Conservation (phyloP, 2,113 vertebrate species). For the Odocoileus virginianus region DNA sequence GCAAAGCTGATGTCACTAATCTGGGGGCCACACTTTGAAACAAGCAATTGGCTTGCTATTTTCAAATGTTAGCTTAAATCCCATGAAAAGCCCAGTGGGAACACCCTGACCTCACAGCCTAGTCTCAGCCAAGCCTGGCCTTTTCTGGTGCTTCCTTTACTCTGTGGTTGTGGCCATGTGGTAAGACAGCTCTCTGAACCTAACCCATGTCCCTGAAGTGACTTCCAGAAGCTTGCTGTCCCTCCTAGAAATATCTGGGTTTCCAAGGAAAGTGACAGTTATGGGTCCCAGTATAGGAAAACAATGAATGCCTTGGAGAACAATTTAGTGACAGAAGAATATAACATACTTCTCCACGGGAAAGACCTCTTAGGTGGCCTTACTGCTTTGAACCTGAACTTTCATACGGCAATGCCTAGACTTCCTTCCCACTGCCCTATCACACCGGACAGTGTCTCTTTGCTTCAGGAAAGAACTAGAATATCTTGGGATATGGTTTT, state of each 20-base stretch:
- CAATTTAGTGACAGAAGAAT: not conserved
- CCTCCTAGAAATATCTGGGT: not conserved
- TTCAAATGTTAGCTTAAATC: not conserved
- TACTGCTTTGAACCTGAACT: not conserved
- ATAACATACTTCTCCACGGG: not conserved
- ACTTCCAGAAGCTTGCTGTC: not conserved
- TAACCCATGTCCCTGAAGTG: not conserved
- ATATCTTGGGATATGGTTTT: not conserved
- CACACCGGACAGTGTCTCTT: not conserved
- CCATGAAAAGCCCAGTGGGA: not conserved
- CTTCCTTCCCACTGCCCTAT: not conserved
- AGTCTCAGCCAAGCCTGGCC: not conserved
- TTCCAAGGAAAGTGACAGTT: not conserved
- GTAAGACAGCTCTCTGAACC: not conserved
- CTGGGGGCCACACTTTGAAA: not conserved
- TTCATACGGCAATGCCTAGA: not conserved
- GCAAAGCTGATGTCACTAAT: not conserved
- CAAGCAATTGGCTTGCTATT: not conserved
- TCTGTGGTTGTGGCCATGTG: rapidly evolving
- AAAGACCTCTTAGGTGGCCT: not conserved
- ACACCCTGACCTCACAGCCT: not conserved
- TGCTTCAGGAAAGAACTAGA: not conserved
- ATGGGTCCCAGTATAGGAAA: not conserved
- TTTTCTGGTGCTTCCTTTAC: not conserved
- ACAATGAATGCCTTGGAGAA: not conserved